A percentile compares a stretch with the other conserved stretches of the same genome.
Evolutionary conservation across 2,888 invertebrate genomes (phyloP).

Genomic region (Lasioglossum pauxillum): DNA sequence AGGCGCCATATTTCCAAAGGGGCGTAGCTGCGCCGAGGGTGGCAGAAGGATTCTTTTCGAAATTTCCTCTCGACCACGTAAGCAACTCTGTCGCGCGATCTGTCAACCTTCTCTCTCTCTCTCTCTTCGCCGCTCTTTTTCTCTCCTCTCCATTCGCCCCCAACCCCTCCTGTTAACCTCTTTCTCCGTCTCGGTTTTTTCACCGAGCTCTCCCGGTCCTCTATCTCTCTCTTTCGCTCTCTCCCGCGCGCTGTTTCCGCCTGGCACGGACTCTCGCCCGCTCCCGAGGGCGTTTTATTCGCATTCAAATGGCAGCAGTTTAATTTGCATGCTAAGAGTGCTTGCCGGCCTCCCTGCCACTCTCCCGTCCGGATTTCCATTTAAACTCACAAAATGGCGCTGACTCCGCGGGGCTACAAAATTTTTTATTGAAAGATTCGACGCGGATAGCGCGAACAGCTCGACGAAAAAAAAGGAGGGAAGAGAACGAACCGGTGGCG

Average conservation of each 20-base stretch:
- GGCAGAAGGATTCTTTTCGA: slow-evolving; percentile 69
- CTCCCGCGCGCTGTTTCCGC: slow-evolving; percentile 35
- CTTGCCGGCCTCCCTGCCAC: slow-evolving; percentile 74
- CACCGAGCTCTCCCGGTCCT: slow-evolving; percentile 25
- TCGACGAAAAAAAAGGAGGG: slow-evolving; percentile 44
- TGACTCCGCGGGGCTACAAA: slow-evolving; percentile 83
- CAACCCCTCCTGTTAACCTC: slow-evolving; percentile 71
- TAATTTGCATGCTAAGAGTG: slow-evolving; percentile 85
- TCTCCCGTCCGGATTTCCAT: slow-evolving; percentile 82
- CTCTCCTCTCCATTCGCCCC: slow-evolving; percentile 9
- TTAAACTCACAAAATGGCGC: slow-evolving; percentile 85
- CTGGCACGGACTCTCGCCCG: slow-evolving; percentile 29
- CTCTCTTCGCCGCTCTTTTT: slow-evolving; percentile 39
- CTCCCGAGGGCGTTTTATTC: slow-evolving; percentile 82
- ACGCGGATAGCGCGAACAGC: slow-evolving; percentile 78
- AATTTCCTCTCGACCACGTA: slow-evolving; percentile 77
- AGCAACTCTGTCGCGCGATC: slow-evolving; percentile 79
- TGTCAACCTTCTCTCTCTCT: slow-evolving; percentile 74
- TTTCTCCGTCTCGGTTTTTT: slow-evolving; percentile 28
- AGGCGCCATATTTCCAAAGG: slow-evolving; percentile 64
- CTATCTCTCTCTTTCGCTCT: slow-evolving; percentile 26
- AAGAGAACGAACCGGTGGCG: slow-evolving; percentile 8
- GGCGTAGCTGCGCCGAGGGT: slow-evolving; percentile 57
- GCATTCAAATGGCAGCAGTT: slow-evolving; percentile 84
- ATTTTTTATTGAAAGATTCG: slow-evolving; percentile 85